Conservation (phyloP, 2,888 invertebrate genomes). For the Coecobrya sp. region DNA sequence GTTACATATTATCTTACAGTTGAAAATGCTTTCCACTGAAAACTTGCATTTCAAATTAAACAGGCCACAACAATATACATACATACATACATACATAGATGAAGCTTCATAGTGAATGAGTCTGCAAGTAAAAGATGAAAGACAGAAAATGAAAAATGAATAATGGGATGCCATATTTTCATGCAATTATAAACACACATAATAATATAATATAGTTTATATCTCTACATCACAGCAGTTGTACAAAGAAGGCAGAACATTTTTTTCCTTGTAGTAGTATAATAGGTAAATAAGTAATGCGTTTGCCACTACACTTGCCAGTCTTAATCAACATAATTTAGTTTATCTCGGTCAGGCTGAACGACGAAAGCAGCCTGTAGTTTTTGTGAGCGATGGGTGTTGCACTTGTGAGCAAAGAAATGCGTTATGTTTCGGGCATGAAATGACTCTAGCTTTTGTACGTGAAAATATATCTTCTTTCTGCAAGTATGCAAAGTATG, state of each 20-base stretch:
- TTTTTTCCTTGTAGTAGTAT: neutral
- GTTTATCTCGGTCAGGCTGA: constrained; percentile 64
- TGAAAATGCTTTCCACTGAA: neutral
- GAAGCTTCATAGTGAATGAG: constrained; percentile 16
- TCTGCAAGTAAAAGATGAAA: constrained; percentile 47
- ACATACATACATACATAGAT: too few relatives aligned
- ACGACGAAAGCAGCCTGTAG: constrained; percentile 9
- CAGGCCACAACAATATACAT: constrained; percentile 59
- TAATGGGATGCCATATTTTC: constrained; percentile 41
- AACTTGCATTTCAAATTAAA: constrained; percentile 44
- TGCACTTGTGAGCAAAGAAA: constrained; percentile 1
- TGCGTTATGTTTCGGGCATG: constrained; percentile 13
- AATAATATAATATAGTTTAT: constrained; percentile 11
- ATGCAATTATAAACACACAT: constrained; percentile 39
- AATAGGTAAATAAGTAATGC: constrained; percentile 16
- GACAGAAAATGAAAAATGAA: constrained; percentile 25
- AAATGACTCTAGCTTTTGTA: neutral
- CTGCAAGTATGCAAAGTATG: neutral
- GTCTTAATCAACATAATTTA: constrained; percentile 71
- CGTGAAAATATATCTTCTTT: neutral
- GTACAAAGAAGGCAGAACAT: neutral
- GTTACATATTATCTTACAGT: constrained; percentile 40
- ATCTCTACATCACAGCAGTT: neutral
- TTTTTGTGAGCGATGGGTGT: constrained; percentile 15
- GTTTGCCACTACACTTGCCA: constrained; percentile 36